Base-by-base conservation (phyloP, 1,140 invertebrate species). In the Cotesia glomerata region DNA sequence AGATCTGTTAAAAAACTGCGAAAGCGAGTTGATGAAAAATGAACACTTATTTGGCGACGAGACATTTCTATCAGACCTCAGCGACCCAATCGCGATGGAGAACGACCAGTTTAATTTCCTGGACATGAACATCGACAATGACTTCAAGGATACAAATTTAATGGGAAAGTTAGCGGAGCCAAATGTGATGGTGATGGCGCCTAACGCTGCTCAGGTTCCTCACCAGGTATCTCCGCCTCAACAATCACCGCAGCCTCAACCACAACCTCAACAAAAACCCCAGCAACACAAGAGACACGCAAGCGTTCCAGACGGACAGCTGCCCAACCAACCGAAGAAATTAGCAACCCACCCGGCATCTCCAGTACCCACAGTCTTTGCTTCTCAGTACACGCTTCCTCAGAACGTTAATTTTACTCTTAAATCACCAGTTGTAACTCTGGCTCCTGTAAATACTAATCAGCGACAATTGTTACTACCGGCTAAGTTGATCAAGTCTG, bases 401-500 rank as follows among this genome's bases (percentile, higher is more conserved):
- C 81, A 82, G 32, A 81, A 81, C 74, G 77, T 86, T 0, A 87
- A 87, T 35, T 83, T 87, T 5, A 86, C 81, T 73, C 81, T 87
- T 14, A 80, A 83, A 58, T 82, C 85, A 11, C 84, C 85, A 0
- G 79, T 87, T 16, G 85, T 87, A 2, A 86, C 85, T 5, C 69
- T 87, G 2, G 82, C 85, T 35, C 82, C 85, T 11, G 80, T 86
- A 18, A 2, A 78, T n/a, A 71, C 82, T 3, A 85, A 84, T 35
- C 80, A 82, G 9, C 77, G 82, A 9, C 85, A 86, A 61, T 70
- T 87, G 2, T 74, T 87, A 64, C 68, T 87, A 35, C 85, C 86
- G n/a, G 84, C 85, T 0, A 87, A 86, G 67, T 58, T 87, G 14
- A 87, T 87, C 5, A 87, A 86, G 71, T 87, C 86, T n/a, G 86